Evolutionary conservation across 2,888 invertebrate genomes (phyloP).

Genomic region (Byasa hedistus): DNA sequence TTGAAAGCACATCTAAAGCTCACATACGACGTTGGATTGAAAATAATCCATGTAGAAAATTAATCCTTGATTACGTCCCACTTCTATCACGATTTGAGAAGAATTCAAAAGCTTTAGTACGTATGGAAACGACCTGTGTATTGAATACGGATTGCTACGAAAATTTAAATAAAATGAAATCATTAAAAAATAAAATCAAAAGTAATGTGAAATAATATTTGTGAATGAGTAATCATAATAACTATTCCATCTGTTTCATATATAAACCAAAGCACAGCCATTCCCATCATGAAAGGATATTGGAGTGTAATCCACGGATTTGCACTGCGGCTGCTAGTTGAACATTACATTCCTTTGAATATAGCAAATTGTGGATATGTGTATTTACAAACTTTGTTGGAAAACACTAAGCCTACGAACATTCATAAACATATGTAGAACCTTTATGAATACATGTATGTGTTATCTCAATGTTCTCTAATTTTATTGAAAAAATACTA

Average conservation of each 20-base stretch:
- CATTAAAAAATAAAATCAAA: no score
- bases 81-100: slow-evolving; percentile 57
- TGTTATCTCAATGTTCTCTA: no score
- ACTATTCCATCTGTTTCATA: slow-evolving; percentile 15
- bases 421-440: background rate
- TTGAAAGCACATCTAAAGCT: slow-evolving; percentile 68
- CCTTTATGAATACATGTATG: no score
- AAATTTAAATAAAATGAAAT: background rate
- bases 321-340: slow-evolving; percentile 1
- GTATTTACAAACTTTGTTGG: background rate
- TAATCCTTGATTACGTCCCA: slow-evolving; percentile 76
- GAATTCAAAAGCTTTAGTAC: slow-evolving; percentile 40
- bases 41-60: slow-evolving; percentile 79
- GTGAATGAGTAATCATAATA: background rate
- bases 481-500: no score
- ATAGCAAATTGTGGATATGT: background rate
- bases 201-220: no score
- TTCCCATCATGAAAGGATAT: slow-evolving; percentile 6
- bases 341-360: slow-evolving; percentile 2
- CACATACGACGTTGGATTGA: slow-evolving; percentile 72
- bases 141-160: background rate
- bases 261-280: background rate
- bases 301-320: slow-evolving; percentile 1
- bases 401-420: background rate
- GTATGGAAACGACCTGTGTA: slow-evolving; percentile 38